Conservation (phyloP, 2,888 invertebrate species). For the Mechanitis messenoides region DNA sequence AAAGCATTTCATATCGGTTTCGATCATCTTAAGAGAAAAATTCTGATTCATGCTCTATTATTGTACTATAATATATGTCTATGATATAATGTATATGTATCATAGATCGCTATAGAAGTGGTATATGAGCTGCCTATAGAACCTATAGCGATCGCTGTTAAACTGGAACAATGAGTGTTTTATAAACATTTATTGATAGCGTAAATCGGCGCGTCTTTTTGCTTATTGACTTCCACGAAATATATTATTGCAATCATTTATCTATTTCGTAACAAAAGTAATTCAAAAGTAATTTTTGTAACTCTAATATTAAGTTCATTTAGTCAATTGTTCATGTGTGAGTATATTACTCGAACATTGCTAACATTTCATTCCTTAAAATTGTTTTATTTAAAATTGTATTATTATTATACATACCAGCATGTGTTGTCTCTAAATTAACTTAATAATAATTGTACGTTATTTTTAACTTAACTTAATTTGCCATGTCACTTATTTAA, state of each 20-base stretch:
- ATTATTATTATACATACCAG: too few relatives aligned
- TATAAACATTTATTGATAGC: slow-evolving; percentile 5
- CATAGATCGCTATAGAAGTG: background rate
- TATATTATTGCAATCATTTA: background rate
- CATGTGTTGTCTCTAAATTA: too few relatives aligned
- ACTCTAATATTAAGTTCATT: background rate
- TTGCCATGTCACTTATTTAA: too few relatives aligned
- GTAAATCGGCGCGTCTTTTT: background rate
- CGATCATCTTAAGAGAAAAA: too few relatives aligned
- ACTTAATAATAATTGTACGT: too few relatives aligned
- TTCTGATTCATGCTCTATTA: too few relatives aligned
- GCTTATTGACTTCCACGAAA: slow-evolving; percentile 2
- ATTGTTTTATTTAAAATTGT: too few relatives aligned
- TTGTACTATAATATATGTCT: background rate
- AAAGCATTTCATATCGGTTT: too few relatives aligned
- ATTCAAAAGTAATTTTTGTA: background rate
- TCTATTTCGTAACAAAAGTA: background rate
- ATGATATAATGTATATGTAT: background rate
- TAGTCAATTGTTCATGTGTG: too few relatives aligned
- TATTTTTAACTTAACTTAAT: too few relatives aligned
- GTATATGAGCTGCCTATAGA: background rate
- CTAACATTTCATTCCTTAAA: too few relatives aligned
- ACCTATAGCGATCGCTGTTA: background rate
- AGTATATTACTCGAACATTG: too few relatives aligned
- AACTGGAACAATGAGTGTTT: background rate